phyloP scores from a whole-genome alignment of 2,113 vertebrate genomes.

The Athene noctua region DNA sequence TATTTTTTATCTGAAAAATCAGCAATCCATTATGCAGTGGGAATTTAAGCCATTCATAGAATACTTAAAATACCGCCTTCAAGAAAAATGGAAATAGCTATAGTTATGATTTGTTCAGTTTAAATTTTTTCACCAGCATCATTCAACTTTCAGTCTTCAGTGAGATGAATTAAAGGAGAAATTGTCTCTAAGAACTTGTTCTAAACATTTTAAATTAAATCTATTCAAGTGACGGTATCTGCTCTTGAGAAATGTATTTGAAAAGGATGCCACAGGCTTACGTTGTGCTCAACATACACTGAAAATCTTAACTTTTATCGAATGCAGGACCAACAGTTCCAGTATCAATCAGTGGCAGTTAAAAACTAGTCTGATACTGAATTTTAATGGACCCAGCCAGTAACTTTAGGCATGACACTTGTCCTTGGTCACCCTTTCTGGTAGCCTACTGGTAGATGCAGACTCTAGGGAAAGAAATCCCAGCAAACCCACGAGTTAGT shows the following conservation, averaged over 20 bases:
- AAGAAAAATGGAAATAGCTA: conserved; percentile 7
- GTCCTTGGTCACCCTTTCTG: background rate
- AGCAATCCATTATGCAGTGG: conserved; percentile 22
- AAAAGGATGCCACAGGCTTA: background rate
- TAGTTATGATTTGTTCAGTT: background rate
- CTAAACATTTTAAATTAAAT: background rate
- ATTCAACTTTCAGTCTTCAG: background rate
- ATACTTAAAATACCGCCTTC: background rate
- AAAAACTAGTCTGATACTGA: background rate
- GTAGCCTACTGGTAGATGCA: background rate
- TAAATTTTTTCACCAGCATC: background rate
- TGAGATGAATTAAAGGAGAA: background rate
- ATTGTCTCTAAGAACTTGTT: background rate
- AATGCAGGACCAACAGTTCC: background rate
- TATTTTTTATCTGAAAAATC: conserved; percentile 21
- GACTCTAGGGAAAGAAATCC: background rate
- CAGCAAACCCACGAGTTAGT: background rate
- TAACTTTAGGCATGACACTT: background rate
- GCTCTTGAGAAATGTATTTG: background rate
- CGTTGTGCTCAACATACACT: background rate
- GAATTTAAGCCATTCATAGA: background rate
- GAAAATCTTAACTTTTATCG: background rate
- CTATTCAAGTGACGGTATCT: background rate
- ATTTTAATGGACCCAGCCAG: background rate
- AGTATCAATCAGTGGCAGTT: background rate